Base-by-base conservation (phyloP, 1,140 invertebrate species). In the Brachionus paranguensis region DNA sequence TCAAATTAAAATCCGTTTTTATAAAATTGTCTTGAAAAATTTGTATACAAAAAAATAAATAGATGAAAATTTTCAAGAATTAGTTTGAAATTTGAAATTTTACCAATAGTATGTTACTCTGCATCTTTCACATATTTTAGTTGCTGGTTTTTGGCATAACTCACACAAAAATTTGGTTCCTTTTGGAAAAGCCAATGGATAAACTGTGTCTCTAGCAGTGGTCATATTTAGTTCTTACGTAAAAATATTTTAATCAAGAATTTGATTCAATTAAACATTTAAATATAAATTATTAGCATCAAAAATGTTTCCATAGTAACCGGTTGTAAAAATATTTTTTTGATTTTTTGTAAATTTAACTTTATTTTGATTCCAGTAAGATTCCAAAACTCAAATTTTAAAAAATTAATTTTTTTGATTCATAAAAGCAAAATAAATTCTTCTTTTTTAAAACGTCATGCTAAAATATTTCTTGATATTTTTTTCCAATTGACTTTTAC, bases 81-180 rank as follows among this genome's bases (percentile, higher is more conserved):
- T 37, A 37, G 1, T 37, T 37, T 0, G 2, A 37, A 37, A 37
- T 37, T 45, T 43, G 0, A 2, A 45, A 64, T 85, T 86, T 87
- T 85, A 89, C 88, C 89, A 89, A 85, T 89, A 89, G 87, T 89
- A 89, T 17, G 89, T 89, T 0, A 89, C 88, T 85, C 88, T 86
- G 78, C 89, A 89, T 79, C 87, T 86, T 74, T 87, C 87, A 85
- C 89, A 89, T 74, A 88, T 86, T 45, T 88, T 85, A 87, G 87
- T 88, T 53, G 89, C 88, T 79, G 88, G 88, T 85, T 88, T 89
- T 83, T 88, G 88, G 86, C 88, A 89, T 33, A 89, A 84, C 86
- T 89, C 88, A 86, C 89, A 89, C 2, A 86, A 43, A 24, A 87
- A 84, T 84, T 88, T 88, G 20, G 87, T 85, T 68, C 88, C 88